Evolutionary conservation across 2,797 vertebrate genomes (phyloP).

Genomic region (Kryptopterus vitreolus): DNA sequence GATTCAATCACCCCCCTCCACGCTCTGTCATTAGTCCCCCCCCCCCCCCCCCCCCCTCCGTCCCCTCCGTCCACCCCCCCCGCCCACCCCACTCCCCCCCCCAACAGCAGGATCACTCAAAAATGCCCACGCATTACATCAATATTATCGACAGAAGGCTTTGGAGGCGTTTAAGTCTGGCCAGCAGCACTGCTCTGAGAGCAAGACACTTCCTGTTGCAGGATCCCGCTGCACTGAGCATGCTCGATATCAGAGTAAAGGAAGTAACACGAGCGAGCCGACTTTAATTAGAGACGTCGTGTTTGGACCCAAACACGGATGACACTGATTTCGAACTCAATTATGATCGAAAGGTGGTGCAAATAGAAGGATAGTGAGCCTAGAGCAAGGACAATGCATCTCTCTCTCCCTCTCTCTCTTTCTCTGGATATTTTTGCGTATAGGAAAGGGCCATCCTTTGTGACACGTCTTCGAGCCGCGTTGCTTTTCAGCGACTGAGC

Average conservation of each 20-base stretch:
- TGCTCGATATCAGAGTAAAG: constrained; percentile 50
- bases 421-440: too few species aligned
- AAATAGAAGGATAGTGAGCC: neutral
- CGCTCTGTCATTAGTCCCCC: constrained; percentile 73
- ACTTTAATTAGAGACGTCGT: constrained; percentile 24
- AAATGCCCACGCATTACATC: constrained; percentile 86
- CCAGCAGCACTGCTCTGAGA: constrained; percentile 63
- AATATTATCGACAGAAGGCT: constrained; percentile 84
- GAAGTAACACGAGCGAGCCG: constrained; percentile 58
- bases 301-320: constrained; percentile 49
- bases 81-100: too few species aligned
- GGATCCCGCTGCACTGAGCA: constrained; percentile 46
- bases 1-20: constrained; percentile 73
- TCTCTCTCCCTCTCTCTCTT: too few species aligned
- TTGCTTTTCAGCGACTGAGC: constrained; percentile 62
- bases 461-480: constrained; percentile 58
- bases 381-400: neutral
- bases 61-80: too few species aligned
- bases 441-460: constrained; percentile 52
- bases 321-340: constrained; percentile 49
- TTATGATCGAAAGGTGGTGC: constrained; percentile 34
- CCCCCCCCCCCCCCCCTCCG: constrained; percentile 22
- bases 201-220: constrained; percentile 60
- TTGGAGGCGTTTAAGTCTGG: constrained; percentile 77
- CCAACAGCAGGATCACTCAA: constrained; percentile 83